phyloP scores from a whole-genome alignment of 2,888 invertebrate species.

The Lithophane semibrunnea region DNA sequence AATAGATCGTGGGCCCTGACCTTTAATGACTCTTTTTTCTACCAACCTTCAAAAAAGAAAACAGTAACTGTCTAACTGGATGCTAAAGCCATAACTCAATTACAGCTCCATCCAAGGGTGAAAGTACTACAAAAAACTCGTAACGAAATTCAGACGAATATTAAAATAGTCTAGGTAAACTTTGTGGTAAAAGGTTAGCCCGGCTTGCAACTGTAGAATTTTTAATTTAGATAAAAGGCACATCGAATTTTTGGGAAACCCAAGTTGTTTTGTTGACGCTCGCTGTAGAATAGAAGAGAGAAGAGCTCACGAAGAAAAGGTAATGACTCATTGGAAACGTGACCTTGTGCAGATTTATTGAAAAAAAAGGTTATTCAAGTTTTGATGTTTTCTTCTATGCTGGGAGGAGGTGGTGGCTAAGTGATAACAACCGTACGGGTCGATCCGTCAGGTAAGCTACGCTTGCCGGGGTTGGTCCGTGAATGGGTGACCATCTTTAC shows the following conservation, averaged over 20 bases:
- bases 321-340: conserved; percentile 68
- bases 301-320: conserved; percentile 37
- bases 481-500: no score
- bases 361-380: conserved; percentile 7
- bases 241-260: conserved; percentile 55
- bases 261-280: conserved; percentile 43
- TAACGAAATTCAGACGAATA: conserved; percentile 52
- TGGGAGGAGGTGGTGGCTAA: no score
- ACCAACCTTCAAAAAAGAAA: conserved; percentile 4
- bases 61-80: neutral
- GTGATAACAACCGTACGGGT: no score
- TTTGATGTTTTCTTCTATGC: conserved; percentile 10
- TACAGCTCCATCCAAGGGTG: conserved; percentile 18
- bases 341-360: conserved; percentile 40
- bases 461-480: no score
- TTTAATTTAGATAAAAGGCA: conserved; percentile 72
- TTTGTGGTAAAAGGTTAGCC: conserved; percentile 46
- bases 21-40: conserved; percentile 12
- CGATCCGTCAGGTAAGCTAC: no score
- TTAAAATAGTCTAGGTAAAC: conserved; percentile 51
- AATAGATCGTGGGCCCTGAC: conserved; percentile 5
- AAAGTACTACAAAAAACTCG: conserved; percentile 39
- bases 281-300: conserved; percentile 19
- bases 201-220: conserved; percentile 56
- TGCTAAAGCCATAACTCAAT: conserved; percentile 19